Evolutionary conservation across 2,113 vertebrate genomes (phyloP), one percentile per base, ranked within the genome.

Genomic region (Desmodus rotundus): DNA sequence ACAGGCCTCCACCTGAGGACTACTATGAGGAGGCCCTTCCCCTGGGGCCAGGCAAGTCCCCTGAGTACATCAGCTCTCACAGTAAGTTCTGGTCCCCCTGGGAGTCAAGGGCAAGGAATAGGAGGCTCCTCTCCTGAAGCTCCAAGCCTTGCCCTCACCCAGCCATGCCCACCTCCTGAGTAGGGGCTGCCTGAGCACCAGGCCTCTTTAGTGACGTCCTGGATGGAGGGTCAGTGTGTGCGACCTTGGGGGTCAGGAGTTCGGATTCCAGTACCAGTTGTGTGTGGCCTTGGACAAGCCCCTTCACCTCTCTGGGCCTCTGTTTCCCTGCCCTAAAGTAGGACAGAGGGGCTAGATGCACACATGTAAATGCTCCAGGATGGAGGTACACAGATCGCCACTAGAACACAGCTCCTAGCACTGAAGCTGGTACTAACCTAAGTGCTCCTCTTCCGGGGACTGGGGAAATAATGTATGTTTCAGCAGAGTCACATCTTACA

Each of bases 21-120:
- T 99, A 99, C 98, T 99, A 99, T 15, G 99, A 99, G 97, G 99
- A 99, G 96, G 99, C 99, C 0, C 99, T 99, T 94, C 99, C 99
- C 17, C 98, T 99, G n/a, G 99, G 99, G 17, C 99, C 99, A 0
- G 99, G 99, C 91, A 99, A 99, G 85, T 97, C 98, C 2, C 99
- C 99, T 0, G 99, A 99, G 97, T 99, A 99, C 96, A 99, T 99
- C 97, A 99, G 99, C 83, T 99, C 99, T 94, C 99, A 98, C 97
- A 98, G 99, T 99, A 98, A 99, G 99, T 98, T 77, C 93, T 24
- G 61, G 41, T 68, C 20, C 26, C 36, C 41, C 54, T 43, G 13
- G 45, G 26, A 41, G 17, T 17, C 33, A 8, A 12, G n/a, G 26
- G 24, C 13, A 17, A 38, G n/a, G 20, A 17, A 67, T 12, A 56